Percentiles rank a stretch among this genome's conserved stretches.
phyloP scores from a whole-genome alignment of 2,797 vertebrate genomes.

The Tapirus indicus region DNA sequence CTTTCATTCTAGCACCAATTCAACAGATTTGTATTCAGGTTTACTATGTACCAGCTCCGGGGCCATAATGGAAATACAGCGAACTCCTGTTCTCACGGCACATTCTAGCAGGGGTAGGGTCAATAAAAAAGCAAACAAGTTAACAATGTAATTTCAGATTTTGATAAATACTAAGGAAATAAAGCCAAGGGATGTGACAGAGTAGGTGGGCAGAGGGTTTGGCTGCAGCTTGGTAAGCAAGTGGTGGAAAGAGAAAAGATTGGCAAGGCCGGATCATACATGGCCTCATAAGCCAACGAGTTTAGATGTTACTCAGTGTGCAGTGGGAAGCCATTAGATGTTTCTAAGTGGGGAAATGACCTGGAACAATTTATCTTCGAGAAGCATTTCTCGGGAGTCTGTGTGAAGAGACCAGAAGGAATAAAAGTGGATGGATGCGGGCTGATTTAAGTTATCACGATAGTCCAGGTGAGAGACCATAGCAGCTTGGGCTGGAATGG shows the following conservation, averaged over 20 bases:
- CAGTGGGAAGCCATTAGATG: neutral
- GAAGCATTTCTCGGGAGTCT: neutral
- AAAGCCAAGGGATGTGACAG: neutral
- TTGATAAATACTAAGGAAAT: neutral
- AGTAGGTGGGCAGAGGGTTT: neutral
- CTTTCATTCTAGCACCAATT: neutral
- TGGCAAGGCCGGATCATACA: neutral
- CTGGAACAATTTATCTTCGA: neutral
- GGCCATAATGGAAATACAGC: neutral
- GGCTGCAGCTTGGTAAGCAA: neutral
- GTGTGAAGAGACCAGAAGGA: neutral
- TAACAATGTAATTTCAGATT: neutral
- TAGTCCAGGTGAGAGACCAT: neutral
- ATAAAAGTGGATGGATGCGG: neutral
- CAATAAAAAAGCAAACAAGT: neutral
- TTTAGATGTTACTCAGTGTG: neutral
- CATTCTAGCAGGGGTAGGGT: neutral
- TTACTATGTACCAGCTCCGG: neutral
- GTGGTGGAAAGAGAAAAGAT: neutral
- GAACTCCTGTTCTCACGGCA: neutral
- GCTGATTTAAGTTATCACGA: neutral
- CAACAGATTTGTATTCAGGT: neutral
- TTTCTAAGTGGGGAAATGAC: neutral
- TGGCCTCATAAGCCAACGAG: neutral
- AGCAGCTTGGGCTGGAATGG: neutral